Conservation (phyloP, 2,113 vertebrate species). For the Laterallus jamaicensis region DNA sequence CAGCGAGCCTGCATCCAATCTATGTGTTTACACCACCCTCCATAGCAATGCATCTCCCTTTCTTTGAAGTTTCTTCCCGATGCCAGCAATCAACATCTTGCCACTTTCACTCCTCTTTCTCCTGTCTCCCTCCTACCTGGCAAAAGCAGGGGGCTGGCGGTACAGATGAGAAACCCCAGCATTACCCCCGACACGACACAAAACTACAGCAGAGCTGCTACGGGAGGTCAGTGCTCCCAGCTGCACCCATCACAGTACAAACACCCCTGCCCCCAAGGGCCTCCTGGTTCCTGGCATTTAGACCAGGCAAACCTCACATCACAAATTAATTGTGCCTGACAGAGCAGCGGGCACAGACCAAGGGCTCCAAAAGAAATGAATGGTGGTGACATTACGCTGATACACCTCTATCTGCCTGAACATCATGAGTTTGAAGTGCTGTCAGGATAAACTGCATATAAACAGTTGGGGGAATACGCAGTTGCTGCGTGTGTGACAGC, state of each 20-base stretch:
- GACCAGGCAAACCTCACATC: not conserved
- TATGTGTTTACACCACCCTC: not conserved
- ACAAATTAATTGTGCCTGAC: not conserved
- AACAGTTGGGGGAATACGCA: not conserved
- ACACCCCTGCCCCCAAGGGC: not conserved
- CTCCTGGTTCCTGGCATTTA: not conserved
- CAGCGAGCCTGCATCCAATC: not conserved
- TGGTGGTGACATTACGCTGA: not conserved
- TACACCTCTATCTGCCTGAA: not conserved
- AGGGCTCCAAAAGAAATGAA: not conserved
- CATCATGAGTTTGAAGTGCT: not conserved
- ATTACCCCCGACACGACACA: not conserved
- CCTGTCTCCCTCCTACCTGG: not conserved
- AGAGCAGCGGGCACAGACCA: not conserved
- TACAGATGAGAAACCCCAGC: not conserved
- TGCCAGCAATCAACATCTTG: not conserved
- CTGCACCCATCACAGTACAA: not conserved
- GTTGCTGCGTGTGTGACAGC: accelerated
- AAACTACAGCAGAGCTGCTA: not conserved
- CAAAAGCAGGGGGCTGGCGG: not conserved
- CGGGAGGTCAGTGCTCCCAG: not conserved
- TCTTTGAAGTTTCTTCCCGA: not conserved
- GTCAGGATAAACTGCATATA: not conserved
- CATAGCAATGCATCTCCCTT: not conserved
- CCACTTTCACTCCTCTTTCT: not conserved